phyloP scores from a whole-genome alignment of 1,140 invertebrate species.

The Euglossa dilemma region DNA sequence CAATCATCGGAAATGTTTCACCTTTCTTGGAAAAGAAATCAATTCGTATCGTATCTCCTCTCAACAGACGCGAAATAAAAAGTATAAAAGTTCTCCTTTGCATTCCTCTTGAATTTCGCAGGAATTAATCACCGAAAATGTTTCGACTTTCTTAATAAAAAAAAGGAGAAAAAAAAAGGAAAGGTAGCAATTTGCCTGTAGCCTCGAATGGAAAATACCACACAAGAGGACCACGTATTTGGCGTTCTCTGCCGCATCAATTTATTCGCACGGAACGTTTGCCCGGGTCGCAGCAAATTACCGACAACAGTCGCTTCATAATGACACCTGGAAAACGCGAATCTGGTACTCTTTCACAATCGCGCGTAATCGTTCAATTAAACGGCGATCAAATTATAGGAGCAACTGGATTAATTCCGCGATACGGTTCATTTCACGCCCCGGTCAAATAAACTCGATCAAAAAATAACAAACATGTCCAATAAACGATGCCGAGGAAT shows the following conservation, averaged over 20 bases:
- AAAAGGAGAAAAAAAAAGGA: not conserved
- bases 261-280: not conserved
- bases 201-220: too few relatives aligned
- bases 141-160: not conserved
- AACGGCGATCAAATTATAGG: slow-evolving; percentile 23
- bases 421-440: slow-evolving; percentile 1
- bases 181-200: too few relatives aligned
- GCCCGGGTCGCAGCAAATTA: not conserved
- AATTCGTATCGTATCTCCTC: not conserved
- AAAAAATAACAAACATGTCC: slow-evolving; percentile 5
- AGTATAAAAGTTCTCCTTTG: too few relatives aligned
- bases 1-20: not conserved
- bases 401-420: slow-evolving; percentile 23
- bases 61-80: not conserved
- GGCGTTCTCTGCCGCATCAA: not conserved
- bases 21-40: not conserved
- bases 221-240: not conserved
- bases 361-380: slow-evolving; percentile 28
- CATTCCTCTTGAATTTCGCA: not conserved
- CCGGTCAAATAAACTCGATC: not conserved
- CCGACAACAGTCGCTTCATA: not conserved
- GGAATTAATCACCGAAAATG: not conserved
- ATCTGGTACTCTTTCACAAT: not conserved
- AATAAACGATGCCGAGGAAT: not conserved
- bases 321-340: slow-evolving; percentile 11